Base-by-base conservation (phyloP, 2,888 invertebrate genomes). In the Phaonia tiefii region DNA sequence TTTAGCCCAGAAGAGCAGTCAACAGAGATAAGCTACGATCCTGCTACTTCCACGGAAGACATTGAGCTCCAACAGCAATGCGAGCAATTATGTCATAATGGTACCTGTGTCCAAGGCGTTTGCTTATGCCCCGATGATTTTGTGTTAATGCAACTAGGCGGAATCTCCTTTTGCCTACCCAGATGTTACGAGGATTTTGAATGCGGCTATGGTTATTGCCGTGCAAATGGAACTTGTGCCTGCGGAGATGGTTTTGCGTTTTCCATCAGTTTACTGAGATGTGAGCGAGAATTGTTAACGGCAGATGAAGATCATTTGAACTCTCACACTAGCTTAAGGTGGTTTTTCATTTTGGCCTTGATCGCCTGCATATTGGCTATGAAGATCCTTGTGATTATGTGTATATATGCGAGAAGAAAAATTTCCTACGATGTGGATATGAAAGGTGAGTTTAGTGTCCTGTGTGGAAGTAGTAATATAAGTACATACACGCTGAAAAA, bases 351-450 rank as follows among this genome's bases (percentile, higher is more conserved):
- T 66, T 70, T 85, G 17, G 82, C 78, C 1, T 39, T 78, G 26
- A 56, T 84, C 10, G 72, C 83, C 2, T 69, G 83, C 51, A 72
- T 84, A 8, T 66, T 85, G 71, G 79, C 81, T 0, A 63, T 76
- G 13, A 56, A 73, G 7, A 82, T 85, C 22, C 51, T 84, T 7
- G 37, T 81, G 22, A 44, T 84, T 0, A 78, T 85, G 79, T 85
- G 67, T 8, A 72, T 56, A 10, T 66, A 78, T 25, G 77, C 84
- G 8, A 63, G 80, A 0, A 67, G 73, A 1, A 82, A 72, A 22
- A 80, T 67, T 25, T 81, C 81, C 0, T 85, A 85, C 26, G 83
- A 85, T 80, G 84, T 85, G 7, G 83, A 75, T 39, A 78, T 83
- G 20, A 81, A 83, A 60, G 85, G 85, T 83, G 42, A 80, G 83